Evolutionary conservation across 2,113 vertebrate genomes (phyloP).

Genomic region (Callochromis pleurospilus): DNA sequence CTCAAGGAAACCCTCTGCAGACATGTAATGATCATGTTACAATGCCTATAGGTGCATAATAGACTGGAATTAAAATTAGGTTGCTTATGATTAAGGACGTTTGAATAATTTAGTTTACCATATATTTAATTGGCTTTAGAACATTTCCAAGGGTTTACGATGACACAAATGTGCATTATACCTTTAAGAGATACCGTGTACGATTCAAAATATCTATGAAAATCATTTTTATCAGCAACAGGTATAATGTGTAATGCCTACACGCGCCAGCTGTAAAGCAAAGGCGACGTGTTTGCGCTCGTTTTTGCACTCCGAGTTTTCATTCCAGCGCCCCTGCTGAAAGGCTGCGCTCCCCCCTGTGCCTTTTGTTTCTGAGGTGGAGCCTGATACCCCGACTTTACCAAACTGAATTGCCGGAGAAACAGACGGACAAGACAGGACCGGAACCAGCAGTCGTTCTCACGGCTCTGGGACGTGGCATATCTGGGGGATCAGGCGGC

Average conservation of each 20-base stretch:
- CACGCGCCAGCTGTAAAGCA: not conserved
- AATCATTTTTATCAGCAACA: slow-evolving; percentile 37
- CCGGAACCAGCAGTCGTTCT: slow-evolving; percentile 16
- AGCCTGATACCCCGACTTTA: slow-evolving; percentile 57
- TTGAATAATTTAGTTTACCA: not conserved
- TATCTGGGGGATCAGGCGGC: not conserved
- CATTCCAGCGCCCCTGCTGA: not conserved
- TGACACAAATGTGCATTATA: not conserved
- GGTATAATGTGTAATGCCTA: slow-evolving; percentile 24
- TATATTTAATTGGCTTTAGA: not conserved
- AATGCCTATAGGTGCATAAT: not conserved
- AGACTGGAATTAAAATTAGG: not conserved
- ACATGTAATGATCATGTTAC: not conserved
- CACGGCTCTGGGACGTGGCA: slow-evolving; percentile 20
- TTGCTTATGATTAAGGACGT: not conserved
- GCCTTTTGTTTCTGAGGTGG: slow-evolving; percentile 60
- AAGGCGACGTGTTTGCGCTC: not conserved
- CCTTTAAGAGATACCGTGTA: not conserved
- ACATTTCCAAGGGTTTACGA: not conserved
- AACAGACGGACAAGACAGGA: slow-evolving; percentile 27
- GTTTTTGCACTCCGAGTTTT: not conserved
- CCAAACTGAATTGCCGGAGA: slow-evolving; percentile 11
- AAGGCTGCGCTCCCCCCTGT: not conserved
- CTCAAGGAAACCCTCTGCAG: not conserved
- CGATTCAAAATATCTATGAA: not conserved